Evolutionary conservation across 2,888 invertebrate species (phyloP).

Genomic region (Nebria salina): DNA sequence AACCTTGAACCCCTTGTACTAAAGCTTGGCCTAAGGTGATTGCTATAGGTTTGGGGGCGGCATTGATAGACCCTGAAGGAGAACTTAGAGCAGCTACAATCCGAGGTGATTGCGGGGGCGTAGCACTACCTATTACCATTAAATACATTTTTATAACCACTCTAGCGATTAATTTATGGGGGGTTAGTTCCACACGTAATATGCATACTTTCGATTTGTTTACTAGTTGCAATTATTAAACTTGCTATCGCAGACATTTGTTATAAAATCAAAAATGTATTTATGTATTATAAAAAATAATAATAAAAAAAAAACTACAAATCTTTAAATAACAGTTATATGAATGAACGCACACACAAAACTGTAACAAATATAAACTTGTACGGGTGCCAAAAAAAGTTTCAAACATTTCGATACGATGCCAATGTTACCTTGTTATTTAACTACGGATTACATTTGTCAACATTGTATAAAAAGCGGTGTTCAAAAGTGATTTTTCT

Average conservation of each 20-base stretch:
- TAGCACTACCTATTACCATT: constrained; percentile 57
- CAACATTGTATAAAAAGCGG: constrained; percentile 7
- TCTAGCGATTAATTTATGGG: not conserved
- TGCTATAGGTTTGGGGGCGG: constrained; percentile 52
- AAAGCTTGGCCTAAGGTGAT: constrained; percentile 62
- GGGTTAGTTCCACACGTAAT: not conserved
- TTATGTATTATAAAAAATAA: not conserved
- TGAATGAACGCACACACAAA: constrained; percentile 25
- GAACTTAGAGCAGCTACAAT: constrained; percentile 52
- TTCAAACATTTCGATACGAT: not conserved
- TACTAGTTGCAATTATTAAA: constrained; percentile 25
- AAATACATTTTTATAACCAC: constrained; percentile 24
- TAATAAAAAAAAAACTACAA: not conserved
- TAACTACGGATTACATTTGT: not conserved
- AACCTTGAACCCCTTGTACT: constrained; percentile 65
- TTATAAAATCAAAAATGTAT: not conserved
- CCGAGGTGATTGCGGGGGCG: constrained; percentile 62
- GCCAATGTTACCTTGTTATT: constrained; percentile 31
- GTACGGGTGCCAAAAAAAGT: constrained; percentile 23
- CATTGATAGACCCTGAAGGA: constrained; percentile 16
- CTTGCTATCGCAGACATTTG: constrained; percentile 34
- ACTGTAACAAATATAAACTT: constrained; percentile 43
- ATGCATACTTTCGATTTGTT: constrained; percentile 42
- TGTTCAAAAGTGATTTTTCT: constrained; percentile 1
- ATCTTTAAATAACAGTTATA: constrained; percentile 9